Percentiles rank a stretch among this genome's conserved stretches.
phyloP scores from a whole-genome alignment of 2,888 invertebrate genomes.

The Trileptium ribeirensis region DNA sequence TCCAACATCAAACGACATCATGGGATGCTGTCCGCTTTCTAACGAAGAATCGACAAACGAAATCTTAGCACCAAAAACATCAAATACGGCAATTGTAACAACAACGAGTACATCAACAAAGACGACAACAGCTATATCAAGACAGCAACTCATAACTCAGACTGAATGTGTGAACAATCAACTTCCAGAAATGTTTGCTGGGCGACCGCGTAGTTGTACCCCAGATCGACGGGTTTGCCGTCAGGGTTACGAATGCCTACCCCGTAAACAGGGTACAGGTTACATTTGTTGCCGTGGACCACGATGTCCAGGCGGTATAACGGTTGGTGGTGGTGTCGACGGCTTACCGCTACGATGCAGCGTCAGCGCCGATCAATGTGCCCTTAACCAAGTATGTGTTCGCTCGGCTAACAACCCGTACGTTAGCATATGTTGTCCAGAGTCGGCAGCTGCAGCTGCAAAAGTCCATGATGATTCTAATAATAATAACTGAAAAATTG shows the following conservation, averaged over 20 bases:
- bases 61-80: neutral
- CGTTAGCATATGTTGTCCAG: neutral
- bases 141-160: neutral
- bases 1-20: neutral
- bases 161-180: neutral
- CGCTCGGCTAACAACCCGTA: neutral
- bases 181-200: neutral
- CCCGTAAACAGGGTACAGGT: neutral
- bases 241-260: neutral
- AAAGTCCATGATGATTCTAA: no score
- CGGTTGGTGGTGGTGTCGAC: neutral
- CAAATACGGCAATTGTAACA: neutral
- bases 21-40: neutral
- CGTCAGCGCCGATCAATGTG: neutral
- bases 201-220: neutral
- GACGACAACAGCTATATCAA: neutral
- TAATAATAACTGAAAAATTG: no score
- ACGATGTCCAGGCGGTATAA: neutral
- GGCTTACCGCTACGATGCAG: neutral
- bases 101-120: neutral
- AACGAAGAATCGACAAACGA: neutral
- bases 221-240: neutral
- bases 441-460: neutral
- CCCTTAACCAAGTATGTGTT: neutral
- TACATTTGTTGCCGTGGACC: neutral